These are phyloP conservation scores for Diabrotica undecimpunctata DNA, from an alignment of 1,140 invertebrate genomes.

Conservation along the genomic window DNA sequence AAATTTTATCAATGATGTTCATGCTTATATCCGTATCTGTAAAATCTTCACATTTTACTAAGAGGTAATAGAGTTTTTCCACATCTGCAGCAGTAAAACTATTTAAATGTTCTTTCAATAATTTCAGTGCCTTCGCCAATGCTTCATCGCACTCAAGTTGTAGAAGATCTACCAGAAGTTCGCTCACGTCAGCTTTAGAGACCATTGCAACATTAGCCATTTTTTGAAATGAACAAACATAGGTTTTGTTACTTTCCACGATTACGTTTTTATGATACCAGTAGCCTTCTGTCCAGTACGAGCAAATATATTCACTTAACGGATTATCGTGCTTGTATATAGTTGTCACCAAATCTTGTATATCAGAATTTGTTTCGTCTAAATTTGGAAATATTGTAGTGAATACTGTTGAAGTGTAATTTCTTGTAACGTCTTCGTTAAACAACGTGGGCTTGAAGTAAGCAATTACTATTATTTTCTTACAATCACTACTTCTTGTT, in stretches of 20 bases:
- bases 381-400: neutral
- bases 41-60: neutral
- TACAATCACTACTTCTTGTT: neutral
- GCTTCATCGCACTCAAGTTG: neutral
- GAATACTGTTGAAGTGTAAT: neutral
- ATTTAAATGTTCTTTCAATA: neutral
- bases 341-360: too few relatives aligned
- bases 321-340: neutral
- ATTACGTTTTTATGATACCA: neutral
- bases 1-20: neutral
- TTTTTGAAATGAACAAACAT: constrained; percentile 22
- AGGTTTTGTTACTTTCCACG: neutral
- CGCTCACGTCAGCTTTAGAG: neutral
- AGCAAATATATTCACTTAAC: constrained; percentile 18
- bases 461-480: neutral
- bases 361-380: too few relatives aligned
- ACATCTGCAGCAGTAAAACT: neutral
- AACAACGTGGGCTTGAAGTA: neutral
- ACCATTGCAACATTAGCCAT: constrained; percentile 19
- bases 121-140: neutral
- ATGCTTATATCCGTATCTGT: neutral
- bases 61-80: neutral
- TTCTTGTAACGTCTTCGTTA: neutral
- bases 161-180: neutral
- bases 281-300: constrained; percentile 22